A percentile compares a stretch with the other conserved stretches of the same genome.
Evolutionary conservation across 2,113 vertebrate species (phyloP).

Genomic region (Uropsilus gracilis): DNA sequence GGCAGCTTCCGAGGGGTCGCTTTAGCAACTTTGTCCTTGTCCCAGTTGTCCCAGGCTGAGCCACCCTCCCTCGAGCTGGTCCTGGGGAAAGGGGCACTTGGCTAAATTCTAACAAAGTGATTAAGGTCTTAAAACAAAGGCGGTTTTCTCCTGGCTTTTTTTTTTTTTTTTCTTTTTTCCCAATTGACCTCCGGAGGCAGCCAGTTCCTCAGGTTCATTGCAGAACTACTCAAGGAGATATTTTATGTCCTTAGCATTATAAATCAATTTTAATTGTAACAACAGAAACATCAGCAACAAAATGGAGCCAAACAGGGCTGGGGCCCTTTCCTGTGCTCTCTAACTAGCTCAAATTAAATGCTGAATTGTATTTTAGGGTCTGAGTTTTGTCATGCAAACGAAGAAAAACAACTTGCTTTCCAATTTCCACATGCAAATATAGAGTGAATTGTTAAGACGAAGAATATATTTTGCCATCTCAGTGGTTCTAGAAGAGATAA

Average conservation of each 20-base stretch:
- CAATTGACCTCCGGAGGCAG: background rate
- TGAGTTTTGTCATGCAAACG: slow-evolving; percentile 88
- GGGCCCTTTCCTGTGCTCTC: slow-evolving; percentile 67
- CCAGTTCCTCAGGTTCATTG: background rate
- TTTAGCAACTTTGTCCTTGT: background rate
- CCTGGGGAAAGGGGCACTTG: background rate
- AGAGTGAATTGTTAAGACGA: slow-evolving; percentile 84
- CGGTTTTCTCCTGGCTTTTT: background rate
- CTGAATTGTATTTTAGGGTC: slow-evolving; percentile 80
- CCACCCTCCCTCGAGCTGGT: background rate
- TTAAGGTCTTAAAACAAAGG: background rate
- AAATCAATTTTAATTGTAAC: slow-evolving; percentile 86
- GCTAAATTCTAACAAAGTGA: background rate
- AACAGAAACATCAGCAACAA: slow-evolving; percentile 62
- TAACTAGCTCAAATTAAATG: slow-evolving; percentile 85
- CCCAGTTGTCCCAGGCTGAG: background rate
- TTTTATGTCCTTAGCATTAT: slow-evolving; percentile 62
- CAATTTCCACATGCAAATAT: slow-evolving; percentile 89
- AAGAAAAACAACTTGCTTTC: slow-evolving; percentile 87
- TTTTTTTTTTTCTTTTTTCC: background rate
- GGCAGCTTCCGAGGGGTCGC: background rate
- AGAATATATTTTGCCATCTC: slow-evolving; percentile 89
- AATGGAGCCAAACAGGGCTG: slow-evolving; percentile 65
- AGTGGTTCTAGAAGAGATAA: slow-evolving; percentile 88
- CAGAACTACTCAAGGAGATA: slow-evolving; percentile 55